A percentile compares a stretch with the other conserved stretches of the same genome.
phyloP scores from a whole-genome alignment of 2,888 invertebrate species.

The Scaptomyza cyrtandrae region DNA sequence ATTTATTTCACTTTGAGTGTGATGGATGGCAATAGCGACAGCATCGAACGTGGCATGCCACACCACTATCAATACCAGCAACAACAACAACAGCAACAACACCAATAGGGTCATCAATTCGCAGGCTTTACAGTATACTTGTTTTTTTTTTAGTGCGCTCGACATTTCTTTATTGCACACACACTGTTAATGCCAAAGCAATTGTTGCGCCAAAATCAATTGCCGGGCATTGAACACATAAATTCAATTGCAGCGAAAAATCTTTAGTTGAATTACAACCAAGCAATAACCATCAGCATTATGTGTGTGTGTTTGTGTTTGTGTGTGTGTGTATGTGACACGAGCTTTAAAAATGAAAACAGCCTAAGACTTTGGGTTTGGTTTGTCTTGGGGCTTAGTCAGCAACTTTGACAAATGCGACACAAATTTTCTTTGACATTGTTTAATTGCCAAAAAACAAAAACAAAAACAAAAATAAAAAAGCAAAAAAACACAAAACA shows the following conservation, averaged over 20 bases:
- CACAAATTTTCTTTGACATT: conserved; percentile 11
- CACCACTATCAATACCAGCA: conserved; percentile 25
- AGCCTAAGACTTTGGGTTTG: no score
- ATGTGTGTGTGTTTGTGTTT: no score
- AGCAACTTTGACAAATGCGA: conserved; percentile 32
- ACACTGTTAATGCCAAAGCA: conserved; percentile 74
- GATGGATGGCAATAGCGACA: conserved; percentile 75
- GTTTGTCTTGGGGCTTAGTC: not conserved
- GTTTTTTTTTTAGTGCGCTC: not conserved
- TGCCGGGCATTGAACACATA: conserved; percentile 38
- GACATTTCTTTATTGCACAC: conserved; percentile 44
- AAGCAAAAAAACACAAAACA: no score
- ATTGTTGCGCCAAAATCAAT: conserved; percentile 73
- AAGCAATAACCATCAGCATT: no score
- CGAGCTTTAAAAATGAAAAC: no score
- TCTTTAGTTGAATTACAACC: conserved; percentile 25
- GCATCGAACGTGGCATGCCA: conserved; percentile 55
- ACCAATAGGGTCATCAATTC: conserved; percentile 54
- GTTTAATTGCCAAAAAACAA: conserved; percentile 39
- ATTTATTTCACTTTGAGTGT: conserved; percentile 79
- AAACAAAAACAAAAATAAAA: not conserved
- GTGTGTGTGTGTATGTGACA: no score
- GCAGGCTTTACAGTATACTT: conserved; percentile 37
- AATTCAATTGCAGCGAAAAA: conserved; percentile 49
- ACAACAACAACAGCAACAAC: conserved; percentile 26